Base-by-base conservation (phyloP, 35 echinoderm and acorn worm species). In the Heliocidaris tuberculata region DNA sequence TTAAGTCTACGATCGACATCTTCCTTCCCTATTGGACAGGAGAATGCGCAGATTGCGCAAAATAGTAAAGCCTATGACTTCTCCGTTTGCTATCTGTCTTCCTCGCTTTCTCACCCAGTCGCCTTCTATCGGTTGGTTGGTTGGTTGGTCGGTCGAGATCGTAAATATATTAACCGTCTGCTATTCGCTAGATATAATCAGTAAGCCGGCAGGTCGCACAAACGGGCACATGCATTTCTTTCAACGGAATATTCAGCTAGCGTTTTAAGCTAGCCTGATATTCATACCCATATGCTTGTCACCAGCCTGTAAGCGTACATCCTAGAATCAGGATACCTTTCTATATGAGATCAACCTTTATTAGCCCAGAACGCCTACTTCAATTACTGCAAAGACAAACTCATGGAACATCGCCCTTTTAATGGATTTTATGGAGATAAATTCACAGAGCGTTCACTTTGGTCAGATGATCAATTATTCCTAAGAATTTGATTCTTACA, bases 351-450 rank as follows among this genome's bases (percentile, higher is more conserved):
- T 78, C 65, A 78, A 78, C 11, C 52, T 0, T 56, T 56, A 56
- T 56, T 10, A 56, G 65, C 19, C 21, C 21, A 78, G 52, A 78
- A 78, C 27, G 65, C 65, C 21, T 78, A 78, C 65, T 78, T 78
- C 19, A 27, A 78, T 78, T 27, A 78, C 65, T 78, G 19, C 27
- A 21, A 78, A 78, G 65, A 78, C 17, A 78, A 78, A 27, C 6
- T 29, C 24, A 24, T 78, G 65, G 65, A 78, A 19, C 27, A 27
- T 78, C 27, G 65, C 65, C 65, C 21, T 29, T 78, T 78, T 78
- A 21, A 78, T 78, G 65, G 65, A 78, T 78, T 78, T 78, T 78
- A 78, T 78, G 65, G 65, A 78, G 65, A 78, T 78, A 78, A 78
- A 78, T 27, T 78, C 7, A n/a, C 65, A 78, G 65, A 78, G 19